Evolutionary conservation across 2,888 invertebrate species (phyloP).

Genomic region (Macrosiphum euphorbiae): DNA sequence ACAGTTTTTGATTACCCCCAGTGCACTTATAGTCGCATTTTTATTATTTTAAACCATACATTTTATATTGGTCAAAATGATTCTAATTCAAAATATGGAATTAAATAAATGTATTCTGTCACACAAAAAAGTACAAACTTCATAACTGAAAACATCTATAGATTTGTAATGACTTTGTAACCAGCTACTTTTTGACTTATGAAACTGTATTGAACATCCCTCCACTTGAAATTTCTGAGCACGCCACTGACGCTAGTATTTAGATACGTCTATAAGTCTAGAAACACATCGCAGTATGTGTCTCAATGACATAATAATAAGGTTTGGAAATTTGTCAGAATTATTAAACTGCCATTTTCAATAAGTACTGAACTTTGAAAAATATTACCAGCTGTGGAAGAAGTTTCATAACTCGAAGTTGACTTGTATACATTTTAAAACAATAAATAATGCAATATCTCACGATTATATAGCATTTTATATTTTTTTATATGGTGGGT

Average conservation of each 20-base stretch:
- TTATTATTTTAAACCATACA: no score
- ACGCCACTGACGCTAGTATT: not conserved
- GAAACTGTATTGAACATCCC: not conserved
- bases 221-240: not conserved
- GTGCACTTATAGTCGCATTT: no score
- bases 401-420: conserved; percentile 18
- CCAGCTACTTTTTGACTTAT: not conserved
- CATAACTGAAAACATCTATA: no score
- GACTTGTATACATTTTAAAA: not conserved
- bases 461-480: not conserved
- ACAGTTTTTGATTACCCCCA: no score
- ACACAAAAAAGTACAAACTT: no score
- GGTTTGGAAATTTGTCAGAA: not conserved
- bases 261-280: not conserved
- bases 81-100: no score
- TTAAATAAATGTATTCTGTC: no score
- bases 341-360: conserved; percentile 23
- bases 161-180: not conserved
- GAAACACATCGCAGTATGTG: not conserved
- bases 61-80: no score
- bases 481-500: not conserved
- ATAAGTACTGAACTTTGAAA: conserved; percentile 8
- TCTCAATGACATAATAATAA: conserved; percentile 1
- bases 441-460: conserved; percentile 29
- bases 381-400: conserved; percentile 3